Evolutionary conservation across 2,888 invertebrate species (phyloP).

Genomic region (Neelides folsomi): DNA sequence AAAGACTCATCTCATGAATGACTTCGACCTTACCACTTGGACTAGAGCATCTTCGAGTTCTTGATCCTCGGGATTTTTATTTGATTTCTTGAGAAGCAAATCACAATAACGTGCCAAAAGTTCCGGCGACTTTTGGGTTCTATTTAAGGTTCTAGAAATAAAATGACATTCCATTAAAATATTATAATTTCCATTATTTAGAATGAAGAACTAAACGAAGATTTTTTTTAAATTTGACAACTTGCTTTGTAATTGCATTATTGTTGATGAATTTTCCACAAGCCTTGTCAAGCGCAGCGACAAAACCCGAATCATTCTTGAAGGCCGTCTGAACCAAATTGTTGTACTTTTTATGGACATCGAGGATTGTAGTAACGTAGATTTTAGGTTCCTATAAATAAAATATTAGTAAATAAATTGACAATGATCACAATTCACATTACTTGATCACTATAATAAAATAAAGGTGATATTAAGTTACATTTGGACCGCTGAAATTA

Average conservation of each 20-base stretch:
- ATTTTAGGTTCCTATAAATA: conserved; percentile 76
- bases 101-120: conserved; percentile 97
- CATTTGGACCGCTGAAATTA: conserved; percentile 35
- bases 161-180: too few species aligned
- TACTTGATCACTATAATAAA: too few species aligned
- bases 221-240: too few species aligned
- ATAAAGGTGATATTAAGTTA: too few species aligned
- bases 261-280: conserved; percentile 96
- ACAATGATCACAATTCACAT: neutral
- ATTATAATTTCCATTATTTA: too few species aligned
- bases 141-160: conserved; percentile 26
- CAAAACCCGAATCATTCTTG: conserved; percentile 94
- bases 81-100: conserved; percentile 86
- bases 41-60: conserved; percentile 95
- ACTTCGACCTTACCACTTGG: conserved; percentile 83
- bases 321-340: conserved; percentile 86
- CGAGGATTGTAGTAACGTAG: conserved; percentile 91
- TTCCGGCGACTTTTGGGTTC: conserved; percentile 73
- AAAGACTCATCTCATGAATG: too few species aligned
- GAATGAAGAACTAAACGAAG: too few species aligned
- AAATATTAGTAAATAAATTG: neutral
- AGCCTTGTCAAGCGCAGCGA: conserved; percentile 90
- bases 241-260: conserved; percentile 86
- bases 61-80: conserved; percentile 96
- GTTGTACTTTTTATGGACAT: conserved; percentile 95